phyloP scores from a whole-genome alignment of 2,113 vertebrate species.

The Spea multiplicata region DNA sequence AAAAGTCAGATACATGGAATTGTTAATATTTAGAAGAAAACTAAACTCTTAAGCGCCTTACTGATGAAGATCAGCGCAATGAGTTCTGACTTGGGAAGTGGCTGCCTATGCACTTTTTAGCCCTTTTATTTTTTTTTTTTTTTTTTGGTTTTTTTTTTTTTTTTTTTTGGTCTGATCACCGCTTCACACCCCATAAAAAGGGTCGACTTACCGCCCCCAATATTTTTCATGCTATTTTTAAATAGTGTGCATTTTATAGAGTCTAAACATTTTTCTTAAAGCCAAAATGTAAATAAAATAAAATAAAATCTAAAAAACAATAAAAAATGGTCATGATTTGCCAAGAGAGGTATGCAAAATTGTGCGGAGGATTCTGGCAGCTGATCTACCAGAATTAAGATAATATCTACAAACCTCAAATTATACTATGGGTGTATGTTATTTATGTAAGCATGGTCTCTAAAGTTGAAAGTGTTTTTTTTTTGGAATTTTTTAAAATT shows the following conservation, averaged over 20 bases:
- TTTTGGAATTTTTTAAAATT: slow-evolving; percentile 40
- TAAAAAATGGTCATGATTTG: slow-evolving; percentile 51
- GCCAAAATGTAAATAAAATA: slow-evolving; percentile 82
- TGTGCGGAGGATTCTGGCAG: slow-evolving; percentile 27
- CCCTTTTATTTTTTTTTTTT: slow-evolving; percentile 51
- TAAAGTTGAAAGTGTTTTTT: slow-evolving; percentile 59
- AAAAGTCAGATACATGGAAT: background rate
- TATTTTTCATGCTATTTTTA: slow-evolving; percentile 58
- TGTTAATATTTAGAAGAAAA: background rate
- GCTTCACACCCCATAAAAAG: slow-evolving; percentile 6
- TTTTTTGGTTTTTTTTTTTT: slow-evolving; percentile 50
- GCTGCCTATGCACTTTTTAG: slow-evolving; percentile 44
- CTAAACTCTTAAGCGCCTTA: slow-evolving; percentile 26
- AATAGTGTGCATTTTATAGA: slow-evolving; percentile 80
- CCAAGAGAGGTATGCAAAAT: slow-evolving; percentile 34
- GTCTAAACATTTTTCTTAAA: slow-evolving; percentile 84
- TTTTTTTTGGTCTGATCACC: background rate
- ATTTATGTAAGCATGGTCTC: slow-evolving; percentile 80
- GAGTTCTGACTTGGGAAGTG: slow-evolving; percentile 13
- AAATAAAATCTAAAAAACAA: slow-evolving; percentile 69
- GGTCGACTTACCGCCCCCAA: slow-evolving; percentile 41
- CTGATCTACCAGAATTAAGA: slow-evolving; percentile 23
- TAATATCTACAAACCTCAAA: slow-evolving; percentile 67
- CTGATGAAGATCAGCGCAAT: background rate
- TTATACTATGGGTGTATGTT: slow-evolving; percentile 67